Percentiles rank a stretch among this genome's conserved stretches.
Conservation (phyloP, 2,113 vertebrate species). For the Ameiurus melas region DNA sequence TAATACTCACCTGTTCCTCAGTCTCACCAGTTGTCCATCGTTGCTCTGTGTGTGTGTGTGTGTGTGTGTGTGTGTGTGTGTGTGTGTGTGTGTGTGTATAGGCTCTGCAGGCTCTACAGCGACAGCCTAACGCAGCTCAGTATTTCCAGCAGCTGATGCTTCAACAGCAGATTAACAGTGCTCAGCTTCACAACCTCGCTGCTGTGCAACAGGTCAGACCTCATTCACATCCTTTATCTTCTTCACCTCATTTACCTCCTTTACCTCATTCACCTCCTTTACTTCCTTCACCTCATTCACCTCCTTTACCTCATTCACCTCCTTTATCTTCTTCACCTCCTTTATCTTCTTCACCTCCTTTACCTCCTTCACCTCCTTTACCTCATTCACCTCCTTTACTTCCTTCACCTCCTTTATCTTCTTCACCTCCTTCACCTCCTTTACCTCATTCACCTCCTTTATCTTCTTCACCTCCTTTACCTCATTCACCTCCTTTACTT, state of each 20-base stretch:
- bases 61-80: not conserved
- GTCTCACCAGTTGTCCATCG: no score
- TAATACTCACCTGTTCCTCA: no score
- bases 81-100: slow-evolving; percentile 53
- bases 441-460: no score
- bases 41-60: not conserved
- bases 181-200: slow-evolving; percentile 93
- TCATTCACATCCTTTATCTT: not conserved
- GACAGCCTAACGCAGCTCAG: slow-evolving; percentile 95
- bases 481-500: no score
- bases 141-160: slow-evolving; percentile 99
- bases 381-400: no score
- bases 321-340: no score
- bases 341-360: no score
- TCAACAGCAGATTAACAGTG: slow-evolving; percentile 94
- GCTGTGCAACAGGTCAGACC: slow-evolving; percentile 93
- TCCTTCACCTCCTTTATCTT: no score
- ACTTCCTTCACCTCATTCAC: slow-evolving; percentile 69
- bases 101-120: slow-evolving; percentile 93
- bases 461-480: no score
- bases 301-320: slow-evolving; percentile 7
- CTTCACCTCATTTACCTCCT: not conserved
- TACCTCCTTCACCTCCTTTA: no score
- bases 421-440: no score
- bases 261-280: not conserved